phyloP scores from a whole-genome alignment of 2,888 invertebrate species.

The Patella caerulea region DNA sequence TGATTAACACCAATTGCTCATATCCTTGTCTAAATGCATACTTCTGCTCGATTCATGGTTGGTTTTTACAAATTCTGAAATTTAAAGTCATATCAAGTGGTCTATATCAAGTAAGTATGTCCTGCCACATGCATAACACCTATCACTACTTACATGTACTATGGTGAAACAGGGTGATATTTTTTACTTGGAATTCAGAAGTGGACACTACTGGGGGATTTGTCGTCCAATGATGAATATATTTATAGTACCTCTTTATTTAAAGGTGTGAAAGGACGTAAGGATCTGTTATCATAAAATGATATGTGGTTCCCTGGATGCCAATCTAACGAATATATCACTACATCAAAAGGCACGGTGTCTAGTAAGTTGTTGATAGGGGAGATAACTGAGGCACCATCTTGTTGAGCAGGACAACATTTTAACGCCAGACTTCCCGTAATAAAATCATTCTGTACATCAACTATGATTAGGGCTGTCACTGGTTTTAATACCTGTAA shows the following conservation, averaged over 20 bases:
- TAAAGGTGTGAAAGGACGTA: slow-evolving; percentile 35
- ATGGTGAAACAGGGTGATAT: too few species aligned
- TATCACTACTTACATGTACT: too few species aligned
- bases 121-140: too few species aligned
- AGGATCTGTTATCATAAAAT: slow-evolving; percentile 89
- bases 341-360: slow-evolving; percentile 80
- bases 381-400: slow-evolving; percentile 81
- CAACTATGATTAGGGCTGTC: slow-evolving; percentile 88
- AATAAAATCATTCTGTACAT: slow-evolving; percentile 99
- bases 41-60: too few species aligned
- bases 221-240: too few species aligned
- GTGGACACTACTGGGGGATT: neutral
- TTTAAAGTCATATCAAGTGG: too few species aligned
- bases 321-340: slow-evolving; percentile 97
- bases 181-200: neutral
- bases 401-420: slow-evolving; percentile 86
- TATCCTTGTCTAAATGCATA: too few species aligned
- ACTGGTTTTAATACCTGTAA: slow-evolving; percentile 63
- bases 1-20: too few species aligned
- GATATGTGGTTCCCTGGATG: slow-evolving; percentile 96
- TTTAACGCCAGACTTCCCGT: slow-evolving; percentile 93
- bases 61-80: too few species aligned
- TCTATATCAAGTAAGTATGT: too few species aligned
- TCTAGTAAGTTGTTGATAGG: slow-evolving; percentile 84
- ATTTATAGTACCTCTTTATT: too few species aligned